These are phyloP conservation scores for Microctonus brassicae DNA, from an alignment of 2,888 invertebrate genomes.

Conservation along the genomic window DNA sequence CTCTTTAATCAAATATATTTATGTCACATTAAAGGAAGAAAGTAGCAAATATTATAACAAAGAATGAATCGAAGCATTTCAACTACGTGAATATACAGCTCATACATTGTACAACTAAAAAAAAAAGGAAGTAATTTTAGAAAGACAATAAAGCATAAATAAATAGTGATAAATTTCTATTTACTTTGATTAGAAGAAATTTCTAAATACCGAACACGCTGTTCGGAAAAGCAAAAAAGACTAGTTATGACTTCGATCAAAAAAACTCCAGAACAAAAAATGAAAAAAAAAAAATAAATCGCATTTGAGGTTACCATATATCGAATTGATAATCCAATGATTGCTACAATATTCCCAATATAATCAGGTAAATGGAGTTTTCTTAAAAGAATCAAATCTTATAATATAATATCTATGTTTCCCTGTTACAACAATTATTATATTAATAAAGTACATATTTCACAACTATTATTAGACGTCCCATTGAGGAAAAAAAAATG, in stretches of 20 bases:
- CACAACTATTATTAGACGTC: not conserved
- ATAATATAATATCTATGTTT: slow-evolving; percentile 34
- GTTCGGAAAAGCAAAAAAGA: slow-evolving; percentile 49
- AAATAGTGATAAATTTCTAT: not conserved
- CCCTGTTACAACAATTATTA: slow-evolving; percentile 26
- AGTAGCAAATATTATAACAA: not conserved
- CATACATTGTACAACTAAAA: not conserved
- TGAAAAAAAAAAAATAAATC: slow-evolving; percentile 33
- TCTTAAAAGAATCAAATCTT: slow-evolving; percentile 36
- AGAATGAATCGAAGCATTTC: not conserved
- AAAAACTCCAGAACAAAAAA: no score
- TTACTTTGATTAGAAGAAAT: not conserved
- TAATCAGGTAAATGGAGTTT: slow-evolving; percentile 40
- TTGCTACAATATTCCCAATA: slow-evolving; percentile 32
- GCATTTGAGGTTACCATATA: slow-evolving; percentile 38
- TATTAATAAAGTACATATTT: slow-evolving; percentile 32
- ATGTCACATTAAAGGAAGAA: not conserved
- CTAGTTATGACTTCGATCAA: slow-evolving; percentile 54
- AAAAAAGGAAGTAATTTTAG: not conserved
- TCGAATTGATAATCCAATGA: slow-evolving; percentile 37
- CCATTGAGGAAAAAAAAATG: not conserved
- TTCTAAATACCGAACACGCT: slow-evolving; percentile 25
- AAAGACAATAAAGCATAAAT: not conserved
- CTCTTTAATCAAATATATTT: not conserved
- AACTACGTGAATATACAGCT: not conserved